Evolutionary conservation across 2,888 invertebrate genomes (phyloP).

Genomic region (Euplexia lucipara): DNA sequence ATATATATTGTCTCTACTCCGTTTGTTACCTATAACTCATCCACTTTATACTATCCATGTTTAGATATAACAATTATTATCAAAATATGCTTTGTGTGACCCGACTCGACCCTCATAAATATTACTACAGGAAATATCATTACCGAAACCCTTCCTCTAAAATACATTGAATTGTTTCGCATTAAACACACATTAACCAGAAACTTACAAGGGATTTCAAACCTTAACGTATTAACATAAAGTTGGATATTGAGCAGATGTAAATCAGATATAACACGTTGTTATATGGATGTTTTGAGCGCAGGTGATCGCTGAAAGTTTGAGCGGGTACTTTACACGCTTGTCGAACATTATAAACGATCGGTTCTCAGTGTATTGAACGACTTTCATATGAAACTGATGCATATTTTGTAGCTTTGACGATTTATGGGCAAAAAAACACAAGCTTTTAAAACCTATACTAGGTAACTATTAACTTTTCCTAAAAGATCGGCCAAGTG

Average conservation of each 20-base stretch:
- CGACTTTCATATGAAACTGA: conserved; percentile 26
- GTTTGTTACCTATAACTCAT: not conserved
- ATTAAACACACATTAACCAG: conserved; percentile 35
- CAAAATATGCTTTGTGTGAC: conserved; percentile 43
- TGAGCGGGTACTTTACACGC: conserved; percentile 38
- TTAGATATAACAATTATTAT: conserved; percentile 38
- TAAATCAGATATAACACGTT: conserved; percentile 7
- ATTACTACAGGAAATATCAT: conserved; percentile 54
- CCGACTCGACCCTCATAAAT: conserved; percentile 52
- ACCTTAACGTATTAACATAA: conserved; percentile 1
- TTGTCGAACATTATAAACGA: conserved; percentile 37
- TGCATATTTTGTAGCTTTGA: not conserved
- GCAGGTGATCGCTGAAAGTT: conserved; percentile 53
- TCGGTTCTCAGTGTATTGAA: conserved; percentile 33
- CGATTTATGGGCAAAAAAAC: not conserved
- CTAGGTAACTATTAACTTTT: not conserved
- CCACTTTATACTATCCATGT: conserved; percentile 6
- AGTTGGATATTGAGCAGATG: conserved; percentile 17
- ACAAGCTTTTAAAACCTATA: not conserved
- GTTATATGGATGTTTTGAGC: conserved; percentile 6
- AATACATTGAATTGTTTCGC: conserved; percentile 55
- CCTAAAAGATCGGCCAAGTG: not conserved
- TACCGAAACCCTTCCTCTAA: conserved; percentile 47
- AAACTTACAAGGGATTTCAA: not conserved
- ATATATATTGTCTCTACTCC: too few species aligned